A percentile compares a stretch with the other conserved stretches of the same genome.
Evolutionary conservation across 2,797 vertebrate genomes (phyloP).

Genomic region (Cottoperca gobio): DNA sequence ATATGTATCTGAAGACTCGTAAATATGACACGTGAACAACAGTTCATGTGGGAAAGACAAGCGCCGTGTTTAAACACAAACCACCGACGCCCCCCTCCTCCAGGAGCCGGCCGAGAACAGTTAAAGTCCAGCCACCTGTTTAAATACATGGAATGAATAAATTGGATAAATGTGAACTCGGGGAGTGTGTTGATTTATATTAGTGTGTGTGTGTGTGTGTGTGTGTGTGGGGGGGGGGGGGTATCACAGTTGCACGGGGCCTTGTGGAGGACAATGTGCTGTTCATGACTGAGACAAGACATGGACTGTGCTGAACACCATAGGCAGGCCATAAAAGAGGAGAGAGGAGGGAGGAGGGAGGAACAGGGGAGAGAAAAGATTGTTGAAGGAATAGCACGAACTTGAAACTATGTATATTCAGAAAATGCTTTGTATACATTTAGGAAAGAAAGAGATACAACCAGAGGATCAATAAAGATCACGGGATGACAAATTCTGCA

Average conservation of each 20-base stretch:
- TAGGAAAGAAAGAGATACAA: neutral
- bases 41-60: neutral
- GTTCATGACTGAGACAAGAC: constrained; percentile 79
- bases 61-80: constrained; percentile 34
- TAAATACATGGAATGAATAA: constrained; percentile 73
- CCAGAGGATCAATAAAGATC: neutral
- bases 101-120: constrained; percentile 56
- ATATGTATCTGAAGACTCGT: neutral
- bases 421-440: constrained; percentile 36
- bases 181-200: constrained; percentile 73
- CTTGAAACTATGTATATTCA: constrained; percentile 31
- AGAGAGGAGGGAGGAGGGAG: constrained; percentile 35
- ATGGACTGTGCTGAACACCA: constrained; percentile 65
- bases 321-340: constrained; percentile 63
- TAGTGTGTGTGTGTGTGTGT: constrained; percentile 26
- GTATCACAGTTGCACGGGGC: constrained; percentile 54
- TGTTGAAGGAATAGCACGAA: constrained; percentile 11
- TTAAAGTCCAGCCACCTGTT: constrained; percentile 70
- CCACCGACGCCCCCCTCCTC: neutral
- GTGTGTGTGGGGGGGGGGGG: constrained; percentile 28
- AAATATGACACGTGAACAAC: neutral
- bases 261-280: constrained; percentile 74
- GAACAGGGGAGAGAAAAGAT: constrained; percentile 26
- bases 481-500: neutral
- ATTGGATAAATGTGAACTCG: constrained; percentile 66